Evolutionary conservation across 2,113 vertebrate species (phyloP).

Genomic region (Callaeas wilsoni): DNA sequence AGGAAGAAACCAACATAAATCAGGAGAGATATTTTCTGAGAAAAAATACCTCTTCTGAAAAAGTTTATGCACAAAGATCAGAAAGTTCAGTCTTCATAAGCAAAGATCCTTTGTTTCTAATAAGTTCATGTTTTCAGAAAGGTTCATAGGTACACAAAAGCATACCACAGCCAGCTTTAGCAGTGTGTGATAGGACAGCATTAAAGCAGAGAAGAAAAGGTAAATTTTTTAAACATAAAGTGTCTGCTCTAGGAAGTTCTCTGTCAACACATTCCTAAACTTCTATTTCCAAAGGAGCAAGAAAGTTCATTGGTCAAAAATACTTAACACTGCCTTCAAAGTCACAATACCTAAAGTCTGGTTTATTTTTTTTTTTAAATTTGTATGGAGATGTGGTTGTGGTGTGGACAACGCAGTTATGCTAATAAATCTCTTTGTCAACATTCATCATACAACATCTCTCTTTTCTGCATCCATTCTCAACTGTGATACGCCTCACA

Average conservation of each 20-base stretch:
- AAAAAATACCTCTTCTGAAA: neutral
- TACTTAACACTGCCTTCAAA: neutral
- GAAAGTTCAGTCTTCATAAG: neutral
- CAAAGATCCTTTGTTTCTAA: neutral
- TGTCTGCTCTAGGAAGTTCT: neutral
- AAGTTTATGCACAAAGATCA: neutral
- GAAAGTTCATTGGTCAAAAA: neutral
- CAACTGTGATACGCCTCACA: neutral
- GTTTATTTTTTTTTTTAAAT: neutral
- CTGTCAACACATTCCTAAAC: neutral
- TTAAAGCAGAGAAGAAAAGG: neutral
- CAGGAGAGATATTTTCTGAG: neutral
- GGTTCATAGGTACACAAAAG: neutral
- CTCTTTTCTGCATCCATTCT: neutral
- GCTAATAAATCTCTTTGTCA: neutral
- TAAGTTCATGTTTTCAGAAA: neutral
- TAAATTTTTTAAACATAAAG: neutral
- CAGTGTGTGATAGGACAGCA: neutral
- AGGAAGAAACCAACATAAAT: neutral
- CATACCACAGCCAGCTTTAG: neutral
- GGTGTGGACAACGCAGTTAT: neutral
- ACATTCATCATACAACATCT: neutral
- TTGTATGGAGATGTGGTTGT: neutral
- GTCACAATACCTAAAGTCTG: neutral
- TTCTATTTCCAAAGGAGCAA: neutral